phyloP scores from a whole-genome alignment of 2,113 vertebrate genomes.

The Gallinago paraguaiae region DNA sequence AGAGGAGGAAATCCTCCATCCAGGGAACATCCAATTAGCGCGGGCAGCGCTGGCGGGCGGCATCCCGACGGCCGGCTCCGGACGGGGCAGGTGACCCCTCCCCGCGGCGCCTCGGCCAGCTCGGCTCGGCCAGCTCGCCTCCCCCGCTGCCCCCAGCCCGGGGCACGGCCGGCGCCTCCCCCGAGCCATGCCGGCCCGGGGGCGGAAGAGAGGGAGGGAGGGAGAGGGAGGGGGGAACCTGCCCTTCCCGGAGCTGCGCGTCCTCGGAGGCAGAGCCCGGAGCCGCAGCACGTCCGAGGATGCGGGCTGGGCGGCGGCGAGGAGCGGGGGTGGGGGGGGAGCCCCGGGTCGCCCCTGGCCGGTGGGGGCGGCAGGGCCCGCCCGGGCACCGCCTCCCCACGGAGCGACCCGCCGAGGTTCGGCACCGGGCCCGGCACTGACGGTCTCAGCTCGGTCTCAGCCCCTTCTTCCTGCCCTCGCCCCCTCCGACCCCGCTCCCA shows the following conservation, averaged over 20 bases:
- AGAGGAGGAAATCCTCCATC: conserved; percentile 5
- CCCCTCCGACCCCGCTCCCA: background rate
- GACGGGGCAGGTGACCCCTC: conserved; percentile 15
- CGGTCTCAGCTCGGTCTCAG: background rate
- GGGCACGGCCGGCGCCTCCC: background rate
- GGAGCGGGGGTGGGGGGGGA: background rate
- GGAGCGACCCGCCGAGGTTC: background rate
- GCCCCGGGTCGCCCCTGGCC: background rate
- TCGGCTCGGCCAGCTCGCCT: background rate
- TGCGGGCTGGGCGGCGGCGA: background rate
- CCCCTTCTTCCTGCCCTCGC: background rate
- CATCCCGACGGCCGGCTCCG: conserved; percentile 11
- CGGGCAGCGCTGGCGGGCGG: background rate
- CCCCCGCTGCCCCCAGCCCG: background rate
- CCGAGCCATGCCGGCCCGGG: background rate
- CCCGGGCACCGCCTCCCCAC: background rate
- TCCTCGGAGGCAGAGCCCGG: background rate
- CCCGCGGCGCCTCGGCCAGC: background rate
- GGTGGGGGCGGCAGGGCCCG: background rate
- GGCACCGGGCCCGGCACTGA: background rate
- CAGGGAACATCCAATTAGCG: conserved; percentile 40
- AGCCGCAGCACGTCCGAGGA: background rate
- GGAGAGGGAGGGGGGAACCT: background rate
- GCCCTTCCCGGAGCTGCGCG: conserved; percentile 16
- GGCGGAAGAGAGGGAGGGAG: background rate